Evolutionary conservation across 2,888 invertebrate genomes (phyloP), one percentile per base, ranked within the genome.

Genomic region (Lysandra coridon): DNA sequence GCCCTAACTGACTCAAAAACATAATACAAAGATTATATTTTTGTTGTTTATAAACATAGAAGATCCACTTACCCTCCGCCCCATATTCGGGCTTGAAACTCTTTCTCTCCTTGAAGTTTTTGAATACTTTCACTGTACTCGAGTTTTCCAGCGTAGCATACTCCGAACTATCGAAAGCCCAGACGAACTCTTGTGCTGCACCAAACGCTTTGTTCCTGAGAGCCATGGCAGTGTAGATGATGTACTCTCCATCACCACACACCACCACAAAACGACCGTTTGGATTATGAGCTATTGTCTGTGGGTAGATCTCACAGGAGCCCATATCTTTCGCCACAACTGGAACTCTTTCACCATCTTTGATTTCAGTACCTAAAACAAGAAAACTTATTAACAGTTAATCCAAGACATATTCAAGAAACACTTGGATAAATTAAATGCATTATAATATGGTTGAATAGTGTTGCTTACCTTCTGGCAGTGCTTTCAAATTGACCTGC

Each of bases 211-310:
- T 99, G 91, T 99, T 99, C 79, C 99, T 95, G 82, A 99, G 94
- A 0, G 99, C 99, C 99, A 99, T 99, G 0, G 99, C 99, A 0
- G 99, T 99, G 95, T 99, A 99, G 85, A 99, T 99, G 78, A 99
- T 99, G 91, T 99, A 99, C 90, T 99, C 99, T 17, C 99, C 99
- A 91, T 99, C 99, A 1, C 99, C 99, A 88, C 99, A 99, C 1
- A 99, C 99, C 0, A 99, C 99, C 4, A 96, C 95, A 83, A 97
- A 96, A 49, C 98, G 96, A 23, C 99, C 99, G 90, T 99, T 99
- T 0, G 99, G 99, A 92, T 99, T 99, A 91, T 99, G 99, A 49
- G 98, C 98, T 82, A 99, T 98, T 0, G 98, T 99, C 89, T 99
- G 99, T 0, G 99, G 99, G 90, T 99, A 99, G 82, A 99, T 99